Conservation (phyloP, 2,888 invertebrate species). For the Drosophila melanosoma region DNA sequence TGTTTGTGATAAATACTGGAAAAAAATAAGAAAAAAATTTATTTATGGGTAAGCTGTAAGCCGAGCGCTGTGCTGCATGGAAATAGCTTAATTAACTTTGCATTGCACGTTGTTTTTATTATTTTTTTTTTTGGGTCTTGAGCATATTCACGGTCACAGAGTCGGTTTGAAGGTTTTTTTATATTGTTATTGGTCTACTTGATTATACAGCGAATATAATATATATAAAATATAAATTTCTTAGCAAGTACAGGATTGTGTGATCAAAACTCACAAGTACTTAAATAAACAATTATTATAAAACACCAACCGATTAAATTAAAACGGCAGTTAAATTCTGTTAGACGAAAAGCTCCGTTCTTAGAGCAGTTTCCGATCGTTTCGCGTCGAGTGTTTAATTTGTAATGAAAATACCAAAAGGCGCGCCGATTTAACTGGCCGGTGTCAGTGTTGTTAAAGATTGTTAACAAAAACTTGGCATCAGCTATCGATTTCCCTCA, state of each 20-base stretch:
- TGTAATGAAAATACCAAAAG: constrained; percentile 41
- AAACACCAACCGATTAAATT: constrained; percentile 59
- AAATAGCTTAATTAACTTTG: constrained; percentile 71
- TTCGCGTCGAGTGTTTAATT: constrained; percentile 44
- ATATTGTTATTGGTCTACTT: constrained; percentile 35
- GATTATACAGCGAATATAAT: constrained; percentile 14
- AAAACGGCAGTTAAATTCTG: constrained; percentile 27
- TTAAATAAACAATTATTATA: too few relatives aligned
- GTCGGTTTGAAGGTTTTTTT: constrained; percentile 56
- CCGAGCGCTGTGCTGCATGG: constrained; percentile 59
- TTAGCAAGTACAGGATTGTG: background rate
- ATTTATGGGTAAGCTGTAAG: constrained; percentile 23
- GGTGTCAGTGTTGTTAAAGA: constrained; percentile 29
- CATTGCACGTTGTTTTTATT: constrained; percentile 51
- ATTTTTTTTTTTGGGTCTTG: constrained; percentile 36
- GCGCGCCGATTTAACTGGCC: constrained; percentile 48
- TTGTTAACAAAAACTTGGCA: background rate
- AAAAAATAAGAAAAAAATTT: constrained; percentile 6
- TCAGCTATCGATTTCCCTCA: constrained; percentile 14
- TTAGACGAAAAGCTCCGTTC: constrained; percentile 1
- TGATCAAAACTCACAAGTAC: background rate
- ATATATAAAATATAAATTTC: background rate
- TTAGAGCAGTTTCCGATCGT: constrained; percentile 27
- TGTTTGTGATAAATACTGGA: constrained; percentile 28
- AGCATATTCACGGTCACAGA: constrained; percentile 69